phyloP scores from a whole-genome alignment of 2,113 vertebrate species.

The Cromileptes altivelis region DNA sequence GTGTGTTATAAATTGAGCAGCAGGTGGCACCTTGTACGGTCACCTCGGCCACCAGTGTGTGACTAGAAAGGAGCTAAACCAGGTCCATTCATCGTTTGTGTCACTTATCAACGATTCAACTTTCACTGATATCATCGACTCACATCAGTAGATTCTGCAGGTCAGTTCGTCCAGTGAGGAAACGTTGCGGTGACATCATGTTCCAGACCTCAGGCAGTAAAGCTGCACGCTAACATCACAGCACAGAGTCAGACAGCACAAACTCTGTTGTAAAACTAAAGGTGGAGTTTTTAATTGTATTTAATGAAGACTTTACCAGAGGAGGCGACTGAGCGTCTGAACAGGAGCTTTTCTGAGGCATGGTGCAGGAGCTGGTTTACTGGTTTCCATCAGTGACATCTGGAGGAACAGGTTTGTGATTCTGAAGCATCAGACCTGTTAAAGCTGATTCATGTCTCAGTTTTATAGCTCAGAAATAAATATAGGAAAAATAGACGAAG shows the following conservation, averaged over 20 bases:
- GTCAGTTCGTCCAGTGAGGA: slow-evolving; percentile 1
- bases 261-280: neutral
- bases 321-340: neutral
- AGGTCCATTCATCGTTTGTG: too few species aligned
- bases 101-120: too few species aligned
- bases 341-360: neutral
- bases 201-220: slow-evolving; percentile 8
- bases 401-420: neutral
- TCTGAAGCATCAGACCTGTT: neutral
- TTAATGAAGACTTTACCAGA: neutral
- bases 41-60: too few species aligned
- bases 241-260: neutral
- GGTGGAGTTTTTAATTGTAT: neutral
- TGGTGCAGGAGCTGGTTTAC: neutral
- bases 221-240: slow-evolving; percentile 1
- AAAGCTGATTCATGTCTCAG: neutral
- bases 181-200: slow-evolving; percentile 16
- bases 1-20: too few species aligned
- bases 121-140: too few species aligned
- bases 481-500: neutral
- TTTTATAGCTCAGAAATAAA: neutral
- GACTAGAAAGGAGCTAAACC: too few species aligned
- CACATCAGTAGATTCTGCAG: too few species aligned
- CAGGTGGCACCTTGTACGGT: too few species aligned
- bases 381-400: neutral